A percentile compares a stretch with the other conserved stretches of the same genome.
Evolutionary conservation across 2,113 vertebrate species (phyloP).

Genomic region (Zeus faber): DNA sequence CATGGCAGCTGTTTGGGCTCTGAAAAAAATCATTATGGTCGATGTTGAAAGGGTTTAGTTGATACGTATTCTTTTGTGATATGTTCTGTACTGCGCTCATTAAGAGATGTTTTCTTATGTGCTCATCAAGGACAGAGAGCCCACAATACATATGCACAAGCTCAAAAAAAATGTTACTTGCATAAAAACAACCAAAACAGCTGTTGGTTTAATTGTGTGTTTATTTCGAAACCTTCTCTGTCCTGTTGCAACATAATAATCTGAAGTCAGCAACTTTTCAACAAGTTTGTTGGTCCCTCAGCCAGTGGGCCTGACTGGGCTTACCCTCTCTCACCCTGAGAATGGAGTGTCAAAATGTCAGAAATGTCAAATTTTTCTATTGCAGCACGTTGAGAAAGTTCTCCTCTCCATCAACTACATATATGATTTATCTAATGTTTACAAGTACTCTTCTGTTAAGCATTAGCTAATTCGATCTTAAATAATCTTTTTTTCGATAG

Average conservation of each 20-base stretch:
- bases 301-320: constrained; percentile 96
- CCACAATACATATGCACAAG: too few species aligned
- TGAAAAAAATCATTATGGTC: not conserved
- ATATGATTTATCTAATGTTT: constrained; percentile 87
- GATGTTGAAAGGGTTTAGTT: not conserved
- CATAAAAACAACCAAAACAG: not conserved
- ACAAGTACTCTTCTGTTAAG: too few species aligned
- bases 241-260: constrained; percentile 83
- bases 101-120: constrained; percentile 95
- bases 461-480: too few species aligned
- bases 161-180: too few species aligned
- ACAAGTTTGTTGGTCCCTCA: constrained; percentile 93
- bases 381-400: constrained; percentile 91
- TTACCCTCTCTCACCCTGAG: too few species aligned
- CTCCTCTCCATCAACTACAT: constrained; percentile 96
- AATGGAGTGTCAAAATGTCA: too few species aligned
- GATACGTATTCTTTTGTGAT: not conserved
- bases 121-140: constrained; percentile 91
- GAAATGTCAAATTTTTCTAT: constrained; percentile 96
- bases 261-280: constrained; percentile 97
- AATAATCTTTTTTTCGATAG: too few species aligned
- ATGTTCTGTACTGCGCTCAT: constrained; percentile 20
- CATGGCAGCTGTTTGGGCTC: not conserved
- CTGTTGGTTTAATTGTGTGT: not conserved
- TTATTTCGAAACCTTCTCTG: constrained; percentile 4